These are phyloP conservation scores for Gryon sp. DNA, from an alignment of 1,140 invertebrate genomes.

Conservation along the genomic window DNA sequence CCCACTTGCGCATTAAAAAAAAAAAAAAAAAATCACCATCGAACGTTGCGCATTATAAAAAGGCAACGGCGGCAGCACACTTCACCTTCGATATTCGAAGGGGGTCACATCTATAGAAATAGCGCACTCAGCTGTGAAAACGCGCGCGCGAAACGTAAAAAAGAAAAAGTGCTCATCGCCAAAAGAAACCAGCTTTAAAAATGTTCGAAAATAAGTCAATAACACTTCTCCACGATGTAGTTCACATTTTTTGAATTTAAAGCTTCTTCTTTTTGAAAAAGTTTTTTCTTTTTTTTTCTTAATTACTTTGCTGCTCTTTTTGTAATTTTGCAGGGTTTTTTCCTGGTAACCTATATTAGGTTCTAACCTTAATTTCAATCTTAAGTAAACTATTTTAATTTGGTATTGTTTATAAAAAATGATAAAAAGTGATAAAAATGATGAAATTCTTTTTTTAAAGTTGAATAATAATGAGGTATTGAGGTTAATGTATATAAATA, in stretches of 20 bases:
- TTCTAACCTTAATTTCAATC: too few relatives aligned
- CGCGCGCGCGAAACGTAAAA: constrained; percentile 39
- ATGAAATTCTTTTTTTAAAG: too few relatives aligned
- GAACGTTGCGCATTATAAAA: constrained; percentile 47
- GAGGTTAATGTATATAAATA: too few relatives aligned
- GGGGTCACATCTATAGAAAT: constrained; percentile 56
- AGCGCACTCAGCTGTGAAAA: constrained; percentile 57
- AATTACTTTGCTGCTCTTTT: too few relatives aligned
- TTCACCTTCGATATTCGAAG: constrained; percentile 53
- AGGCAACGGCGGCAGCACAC: constrained; percentile 33
- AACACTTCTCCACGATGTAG: neutral
- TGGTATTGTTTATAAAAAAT: too few relatives aligned
- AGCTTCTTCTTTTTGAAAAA: neutral
- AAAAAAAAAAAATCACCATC: constrained; percentile 30
- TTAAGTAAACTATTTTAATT: too few relatives aligned
- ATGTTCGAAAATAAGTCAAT: constrained; percentile 44
- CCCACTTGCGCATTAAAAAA: constrained; percentile 15
- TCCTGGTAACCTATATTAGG: too few relatives aligned
- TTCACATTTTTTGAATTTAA: neutral
- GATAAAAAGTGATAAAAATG: too few relatives aligned
- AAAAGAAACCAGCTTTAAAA: constrained; percentile 32
- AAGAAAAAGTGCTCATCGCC: constrained; percentile 43
- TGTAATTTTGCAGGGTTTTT: too few relatives aligned
- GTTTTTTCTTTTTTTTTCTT: neutral
- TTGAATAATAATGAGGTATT: too few relatives aligned